Conservation (phyloP, 1,140 invertebrate genomes). For the Plutomurus gul region DNA sequence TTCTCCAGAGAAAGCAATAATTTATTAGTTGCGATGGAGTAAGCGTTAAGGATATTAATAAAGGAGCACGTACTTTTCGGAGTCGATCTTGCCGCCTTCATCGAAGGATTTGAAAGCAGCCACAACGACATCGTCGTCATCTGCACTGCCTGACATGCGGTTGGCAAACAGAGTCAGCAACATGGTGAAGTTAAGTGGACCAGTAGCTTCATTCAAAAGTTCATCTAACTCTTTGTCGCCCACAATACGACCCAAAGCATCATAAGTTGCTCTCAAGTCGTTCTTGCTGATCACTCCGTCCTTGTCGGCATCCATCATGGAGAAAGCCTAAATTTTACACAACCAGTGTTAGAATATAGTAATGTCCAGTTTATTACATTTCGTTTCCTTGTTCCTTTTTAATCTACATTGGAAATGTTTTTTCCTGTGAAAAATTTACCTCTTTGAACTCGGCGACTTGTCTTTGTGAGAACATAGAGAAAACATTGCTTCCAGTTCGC, state of each 20-base stretch:
- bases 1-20: background rate
- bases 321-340: too few relatives aligned
- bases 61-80: constrained; percentile 68
- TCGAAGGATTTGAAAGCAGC: constrained; percentile 96
- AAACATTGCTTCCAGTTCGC: constrained; percentile 88
- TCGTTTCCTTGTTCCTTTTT: background rate
- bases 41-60: background rate
- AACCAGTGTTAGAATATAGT: too few relatives aligned
- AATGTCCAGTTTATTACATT: constrained; percentile 55
- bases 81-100: constrained; percentile 81
- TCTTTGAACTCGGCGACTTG: constrained; percentile 96
- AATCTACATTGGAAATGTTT: background rate
- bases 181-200: constrained; percentile 94
- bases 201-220: constrained; percentile 86
- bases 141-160: constrained; percentile 69
- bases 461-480: constrained; percentile 93
- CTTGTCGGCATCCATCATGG: constrained; percentile 97
- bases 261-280: constrained; percentile 93
- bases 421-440: constrained; percentile 60
- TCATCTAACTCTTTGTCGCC: constrained; percentile 88
- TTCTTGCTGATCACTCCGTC: constrained; percentile 96
- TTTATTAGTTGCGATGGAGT: background rate
- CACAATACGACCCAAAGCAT: constrained; percentile 87
- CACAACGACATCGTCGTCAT: constrained; percentile 70
- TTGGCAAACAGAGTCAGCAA: constrained; percentile 88